A percentile compares a stretch with the other conserved stretches of the same genome.
These are phyloP conservation scores for Allobates femoralis DNA, from an alignment of 2,797 vertebrate species.

Conservation along the genomic window DNA sequence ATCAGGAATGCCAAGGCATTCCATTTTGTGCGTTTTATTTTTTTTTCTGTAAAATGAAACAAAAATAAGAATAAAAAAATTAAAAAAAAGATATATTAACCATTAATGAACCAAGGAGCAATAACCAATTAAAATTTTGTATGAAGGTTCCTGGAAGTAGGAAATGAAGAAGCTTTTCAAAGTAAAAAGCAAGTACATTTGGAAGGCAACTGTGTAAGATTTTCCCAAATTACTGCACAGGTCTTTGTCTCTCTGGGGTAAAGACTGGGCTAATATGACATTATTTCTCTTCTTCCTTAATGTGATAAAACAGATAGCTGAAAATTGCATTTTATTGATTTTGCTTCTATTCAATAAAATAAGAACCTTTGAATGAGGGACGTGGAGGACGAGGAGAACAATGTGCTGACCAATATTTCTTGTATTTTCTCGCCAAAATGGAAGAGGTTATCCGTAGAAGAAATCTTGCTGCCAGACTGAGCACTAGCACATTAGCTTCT, in stretches of 20 bases:
- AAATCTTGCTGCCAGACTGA: slow-evolving; percentile 58
- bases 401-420: slow-evolving; percentile 60
- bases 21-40: no score
- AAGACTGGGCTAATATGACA: slow-evolving; percentile 60
- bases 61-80: no score
- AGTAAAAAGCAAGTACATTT: slow-evolving; percentile 20
- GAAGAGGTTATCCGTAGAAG: slow-evolving; percentile 61
- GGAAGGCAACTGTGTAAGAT: slow-evolving; percentile 19
- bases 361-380: slow-evolving; percentile 58
- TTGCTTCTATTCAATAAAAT: slow-evolving; percentile 60
- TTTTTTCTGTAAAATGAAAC: no score
- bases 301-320: slow-evolving; percentile 63
- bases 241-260: slow-evolving; percentile 56
- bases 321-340: slow-evolving; percentile 65
- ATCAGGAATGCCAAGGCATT: no score
- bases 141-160: not conserved
- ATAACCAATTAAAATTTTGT: not conserved
- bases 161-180: not conserved
- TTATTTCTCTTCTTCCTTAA: slow-evolving; percentile 59
- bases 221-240: slow-evolving; percentile 32
- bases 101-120: no score
- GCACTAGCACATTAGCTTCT: slow-evolving; percentile 62
- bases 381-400: slow-evolving; percentile 37
- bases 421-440: slow-evolving; percentile 55
- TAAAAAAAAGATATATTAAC: no score